Percentiles rank a stretch among this genome's conserved stretches.
Conservation (phyloP, 2,113 vertebrate species). For the Coregonus clupeaformis region DNA sequence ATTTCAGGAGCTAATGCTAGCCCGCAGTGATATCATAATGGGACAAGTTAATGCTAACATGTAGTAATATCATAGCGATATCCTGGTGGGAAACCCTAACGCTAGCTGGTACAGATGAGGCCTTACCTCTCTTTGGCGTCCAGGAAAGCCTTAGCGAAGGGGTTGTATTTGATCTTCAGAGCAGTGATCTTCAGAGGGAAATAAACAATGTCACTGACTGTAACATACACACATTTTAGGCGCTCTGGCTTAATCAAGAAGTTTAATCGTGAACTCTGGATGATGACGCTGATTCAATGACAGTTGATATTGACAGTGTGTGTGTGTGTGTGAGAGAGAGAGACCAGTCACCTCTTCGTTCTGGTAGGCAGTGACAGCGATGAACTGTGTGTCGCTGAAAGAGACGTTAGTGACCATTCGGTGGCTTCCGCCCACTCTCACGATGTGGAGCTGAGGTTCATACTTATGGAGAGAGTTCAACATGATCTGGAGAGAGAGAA, state of each 20-base stretch:
- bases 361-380: constrained; percentile 97
- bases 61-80: constrained; percentile 1
- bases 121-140: constrained; percentile 94
- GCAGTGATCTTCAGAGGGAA: constrained; percentile 85
- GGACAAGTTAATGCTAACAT: constrained; percentile 22
- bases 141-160: constrained; percentile 97
- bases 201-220: background rate
- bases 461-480: constrained; percentile 96
- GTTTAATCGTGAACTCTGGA: too few relatives aligned
- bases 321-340: background rate
- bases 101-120: background rate
- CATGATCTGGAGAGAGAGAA: constrained; percentile 80
- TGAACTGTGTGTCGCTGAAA: constrained; percentile 95
- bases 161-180: constrained; percentile 99
- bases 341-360: constrained; percentile 80
- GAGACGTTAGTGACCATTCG: constrained; percentile 92
- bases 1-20: constrained; percentile 51
- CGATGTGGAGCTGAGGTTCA: constrained; percentile 93
- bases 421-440: constrained; percentile 87
- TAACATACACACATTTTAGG: too few relatives aligned
- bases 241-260: too few relatives aligned
- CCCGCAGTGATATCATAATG: constrained; percentile 41
- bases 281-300: too few relatives aligned
- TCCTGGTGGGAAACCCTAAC: background rate
- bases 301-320: background rate